Evolutionary conservation across 2,797 vertebrate genomes (phyloP), one percentile per base, ranked within the genome.

Genomic region (Numenius phaeopus): DNA sequence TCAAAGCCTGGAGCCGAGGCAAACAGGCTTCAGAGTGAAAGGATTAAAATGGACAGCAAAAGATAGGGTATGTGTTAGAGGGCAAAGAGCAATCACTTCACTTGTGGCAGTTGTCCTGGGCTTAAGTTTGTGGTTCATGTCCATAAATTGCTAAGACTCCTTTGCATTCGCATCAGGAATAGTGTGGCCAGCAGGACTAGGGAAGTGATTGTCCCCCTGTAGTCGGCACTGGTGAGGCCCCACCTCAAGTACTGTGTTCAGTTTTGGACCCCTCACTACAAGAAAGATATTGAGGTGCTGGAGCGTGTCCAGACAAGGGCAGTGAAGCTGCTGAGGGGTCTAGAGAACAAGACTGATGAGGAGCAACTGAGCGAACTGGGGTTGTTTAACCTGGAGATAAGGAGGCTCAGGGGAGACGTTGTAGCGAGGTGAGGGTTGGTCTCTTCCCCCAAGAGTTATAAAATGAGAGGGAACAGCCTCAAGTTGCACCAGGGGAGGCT

Each of bases 1-100:
- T 94, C 91, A 94, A 96, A 95, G 77, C 61, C 55, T 95, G 22
- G 9, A 12, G 81, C 37, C 61, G 44, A 93, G 46, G 42, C 69
- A 23, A 89, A 96, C 73, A 62, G 29, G 37, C 15, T 83, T 85
- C 30, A 65, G 30, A 47, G 5, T 14, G 7, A 69, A 80, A 83
- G 23, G 18, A 75, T 42, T 81, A 52, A 93, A 91, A 47, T 7
- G 54, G 29, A 26, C 78, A 76, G 47, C n/a, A 78, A 86, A 75
- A 87, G 14, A 27, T 52, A 67, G 42, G 7, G 2, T 54, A 21
- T 12, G 7, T 54, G 30, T 40, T 27, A 87, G 50, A 46, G 64
- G 23, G 55, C 42, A 49, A 83, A 79, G 23, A 40, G 22, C 23
- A 71, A 39, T 27, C 1, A 37, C 27, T 73, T 59, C 16, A 54